These are phyloP conservation scores for Latrodectus elegans DNA, from an alignment of 2,888 invertebrate genomes.

Conservation along the genomic window DNA sequence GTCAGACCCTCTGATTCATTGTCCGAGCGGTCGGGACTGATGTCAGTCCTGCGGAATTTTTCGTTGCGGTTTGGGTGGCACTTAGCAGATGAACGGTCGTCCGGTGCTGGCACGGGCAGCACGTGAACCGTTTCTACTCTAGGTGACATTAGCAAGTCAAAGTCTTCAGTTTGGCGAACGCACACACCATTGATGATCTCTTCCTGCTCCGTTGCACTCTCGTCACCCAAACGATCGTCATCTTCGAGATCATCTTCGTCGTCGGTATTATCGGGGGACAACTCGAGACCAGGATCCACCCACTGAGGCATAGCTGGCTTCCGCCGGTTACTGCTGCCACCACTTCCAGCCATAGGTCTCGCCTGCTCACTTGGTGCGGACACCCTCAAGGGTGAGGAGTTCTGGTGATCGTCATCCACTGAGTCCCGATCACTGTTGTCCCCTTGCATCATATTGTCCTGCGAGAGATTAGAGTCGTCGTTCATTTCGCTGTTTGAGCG, in stretches of 20 bases:
- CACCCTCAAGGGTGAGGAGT: slow-evolving; percentile 22
- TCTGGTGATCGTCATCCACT: slow-evolving; percentile 20
- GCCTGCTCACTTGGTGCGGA: slow-evolving; percentile 17
- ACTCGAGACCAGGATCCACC: slow-evolving; percentile 88
- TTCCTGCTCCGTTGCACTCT: slow-evolving; percentile 76
- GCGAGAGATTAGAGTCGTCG: slow-evolving; percentile 81
- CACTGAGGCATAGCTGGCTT: slow-evolving; percentile 98
- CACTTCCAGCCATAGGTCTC: slow-evolving; percentile 7
- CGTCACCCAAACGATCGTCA: slow-evolving; percentile 73
- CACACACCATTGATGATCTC: slow-evolving; percentile 95
- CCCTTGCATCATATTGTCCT: slow-evolving; percentile 76
- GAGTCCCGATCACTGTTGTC: slow-evolving; percentile 70
- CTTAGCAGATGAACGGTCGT: slow-evolving; percentile 75
- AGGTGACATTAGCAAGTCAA: slow-evolving; percentile 71
- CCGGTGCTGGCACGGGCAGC: slow-evolving; percentile 84
- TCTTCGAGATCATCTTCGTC: slow-evolving; percentile 72
- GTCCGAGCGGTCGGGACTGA: slow-evolving; percentile 44
- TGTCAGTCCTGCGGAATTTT: slow-evolving; percentile 34
- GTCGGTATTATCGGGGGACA: slow-evolving; percentile 73
- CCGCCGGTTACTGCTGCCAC: slow-evolving; percentile 78
- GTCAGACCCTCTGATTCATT: slow-evolving; percentile 55
- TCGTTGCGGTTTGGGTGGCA: slow-evolving; percentile 29
- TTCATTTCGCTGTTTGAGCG: slow-evolving; percentile 86
- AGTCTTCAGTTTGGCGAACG: slow-evolving; percentile 91
- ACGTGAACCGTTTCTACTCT: slow-evolving; percentile 83